Evolutionary conservation across 2,888 invertebrate genomes (phyloP), one percentile per base, ranked within the genome.

Genomic region (Watsonalla cultraria): DNA sequence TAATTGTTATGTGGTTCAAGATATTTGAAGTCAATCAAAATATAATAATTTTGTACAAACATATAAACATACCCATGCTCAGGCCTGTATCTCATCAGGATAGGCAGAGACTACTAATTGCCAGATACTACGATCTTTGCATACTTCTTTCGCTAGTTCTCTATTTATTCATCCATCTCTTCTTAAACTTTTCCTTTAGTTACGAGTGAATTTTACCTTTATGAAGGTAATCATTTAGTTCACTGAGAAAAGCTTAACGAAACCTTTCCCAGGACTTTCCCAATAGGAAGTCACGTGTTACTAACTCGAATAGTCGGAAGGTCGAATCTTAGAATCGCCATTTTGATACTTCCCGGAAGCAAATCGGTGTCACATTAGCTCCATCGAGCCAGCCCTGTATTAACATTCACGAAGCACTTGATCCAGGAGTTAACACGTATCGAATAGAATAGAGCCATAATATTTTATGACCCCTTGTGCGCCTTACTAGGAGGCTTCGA

Each of bases 391-490:
- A 78, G 74, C 80, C 84, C 84, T 82, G 78, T 83, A 89, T 90
- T 90, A 89, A 82, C 83, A 90, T 90, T 86, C 90, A 86, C 76
- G 66, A 75, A 77, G 80, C 86, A 86, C 75, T 81, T 84, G 82
- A 80, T 81, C 81, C 83, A 78, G 82, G 84, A 85, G 82, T 85
- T 82, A 87, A 85, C 89, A 90, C 90, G 90, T 90, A 87, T 80
- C 80, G 84, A 88, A 90, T 88, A 90, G 88, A 90, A 90, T 90
- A 84, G 90, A 88, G 76, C 80, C 76, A 86, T 90, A 86, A 90
- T 87, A 84, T 89, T 90, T 90, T 84, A 90, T 81, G 82, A 89
- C 79, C 90, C 82, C 89, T 90, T 90, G 90, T 90, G 76, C 83
- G 81, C 90, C 90, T 81, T 90, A 89, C 87, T 75, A 65, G 89